Evolutionary conservation across 2,888 invertebrate species (phyloP).

Genomic region (Lymantria dispar): DNA sequence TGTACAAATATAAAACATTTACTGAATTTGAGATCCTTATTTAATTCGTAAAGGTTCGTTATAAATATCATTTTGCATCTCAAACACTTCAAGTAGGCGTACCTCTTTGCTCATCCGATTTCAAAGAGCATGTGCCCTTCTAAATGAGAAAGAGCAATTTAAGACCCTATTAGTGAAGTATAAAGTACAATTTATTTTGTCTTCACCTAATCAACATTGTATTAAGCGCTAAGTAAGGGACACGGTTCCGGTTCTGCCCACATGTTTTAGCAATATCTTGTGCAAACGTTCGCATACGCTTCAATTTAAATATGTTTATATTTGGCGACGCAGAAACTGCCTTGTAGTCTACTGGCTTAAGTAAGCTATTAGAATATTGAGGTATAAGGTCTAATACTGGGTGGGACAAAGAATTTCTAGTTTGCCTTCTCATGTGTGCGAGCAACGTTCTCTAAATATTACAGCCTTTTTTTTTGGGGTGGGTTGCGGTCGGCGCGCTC

Average conservation of each 20-base stretch:
- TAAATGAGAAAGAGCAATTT: conserved; percentile 3
- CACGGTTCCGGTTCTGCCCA: conserved; percentile 51
- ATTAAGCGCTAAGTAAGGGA: conserved; percentile 35
- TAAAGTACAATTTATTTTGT: conserved; percentile 9
- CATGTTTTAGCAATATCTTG: conserved; percentile 41
- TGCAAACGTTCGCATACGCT: conserved; percentile 11
- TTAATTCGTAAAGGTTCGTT: background rate
- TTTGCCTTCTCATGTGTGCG: too few relatives aligned
- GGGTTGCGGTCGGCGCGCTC: too few relatives aligned
- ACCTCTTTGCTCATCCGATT: conserved; percentile 18
- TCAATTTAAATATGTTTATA: too few relatives aligned
- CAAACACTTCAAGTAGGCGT: conserved; percentile 24
- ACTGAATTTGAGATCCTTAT: too few relatives aligned
- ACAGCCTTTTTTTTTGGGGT: too few relatives aligned
- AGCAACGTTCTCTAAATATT: too few relatives aligned
- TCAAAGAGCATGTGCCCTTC: conserved; percentile 15
- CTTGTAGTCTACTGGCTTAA: too few relatives aligned
- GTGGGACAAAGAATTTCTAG: too few relatives aligned
- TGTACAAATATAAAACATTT: too few relatives aligned
- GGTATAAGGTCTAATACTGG: too few relatives aligned
- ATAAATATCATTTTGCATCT: conserved; percentile 14
- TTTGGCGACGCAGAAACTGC: too few relatives aligned
- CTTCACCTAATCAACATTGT: conserved; percentile 9
- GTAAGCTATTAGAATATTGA: too few relatives aligned
- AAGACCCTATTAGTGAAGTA: conserved; percentile 5